A percentile compares a stretch with the other conserved stretches of the same genome.
Conservation (phyloP, 2,113 vertebrate genomes). For the Pelecanoides urinatrix region DNA sequence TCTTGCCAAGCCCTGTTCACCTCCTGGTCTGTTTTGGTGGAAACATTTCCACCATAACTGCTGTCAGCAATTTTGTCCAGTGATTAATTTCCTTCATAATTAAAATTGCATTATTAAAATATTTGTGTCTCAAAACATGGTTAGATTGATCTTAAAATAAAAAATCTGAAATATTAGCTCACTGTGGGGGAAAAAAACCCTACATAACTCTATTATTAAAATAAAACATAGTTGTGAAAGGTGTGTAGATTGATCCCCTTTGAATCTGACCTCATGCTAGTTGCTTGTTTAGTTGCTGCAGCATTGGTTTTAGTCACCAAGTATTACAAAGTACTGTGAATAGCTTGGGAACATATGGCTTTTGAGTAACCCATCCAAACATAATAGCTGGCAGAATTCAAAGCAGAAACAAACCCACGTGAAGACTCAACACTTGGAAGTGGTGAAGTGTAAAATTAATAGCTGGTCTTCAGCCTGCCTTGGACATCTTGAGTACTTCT, state of each 20-base stretch:
- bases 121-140: background rate
- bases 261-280: background rate
- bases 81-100: slow-evolving; percentile 1
- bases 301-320: background rate
- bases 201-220: background rate
- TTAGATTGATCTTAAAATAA: background rate
- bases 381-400: background rate
- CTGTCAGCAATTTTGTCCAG: background rate
- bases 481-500: background rate
- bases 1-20: background rate
- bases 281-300: background rate
- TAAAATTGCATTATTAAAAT: background rate
- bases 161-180: background rate
- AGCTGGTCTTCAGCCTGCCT: background rate
- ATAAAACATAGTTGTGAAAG: background rate
- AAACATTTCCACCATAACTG: background rate
- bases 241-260: background rate
- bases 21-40: background rate
- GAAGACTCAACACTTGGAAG: background rate
- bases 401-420: background rate
- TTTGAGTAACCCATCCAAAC: background rate
- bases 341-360: background rate
- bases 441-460: background rate
- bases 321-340: background rate
- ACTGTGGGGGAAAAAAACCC: accelerated